Evolutionary conservation across 2,888 invertebrate species (phyloP), one percentile per base, ranked within the genome.

Genomic region (Lepidochitona cinerea): DNA sequence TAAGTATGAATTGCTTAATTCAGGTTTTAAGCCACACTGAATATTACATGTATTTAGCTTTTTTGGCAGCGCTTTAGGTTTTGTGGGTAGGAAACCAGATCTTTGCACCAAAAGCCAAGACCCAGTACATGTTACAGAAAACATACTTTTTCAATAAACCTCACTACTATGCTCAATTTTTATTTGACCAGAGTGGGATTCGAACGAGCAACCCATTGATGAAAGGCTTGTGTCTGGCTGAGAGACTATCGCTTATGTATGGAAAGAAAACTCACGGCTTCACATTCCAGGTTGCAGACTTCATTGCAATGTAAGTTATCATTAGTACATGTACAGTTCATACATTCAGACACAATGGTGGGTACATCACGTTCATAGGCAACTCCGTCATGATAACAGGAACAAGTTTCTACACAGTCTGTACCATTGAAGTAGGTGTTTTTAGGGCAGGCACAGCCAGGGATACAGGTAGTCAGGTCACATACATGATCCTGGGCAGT

Each of bases 381-480:
- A 12, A 29, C 32, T 23, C 59, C 59, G 59, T 59, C 32, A 9
- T 59, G 9, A 26, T 59, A 59, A 66, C 71, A 71, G 1, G 71
- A 66, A 18, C 65, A 64, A 18, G 71, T 64, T 5, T 71, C 41
- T 2, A 71, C 71, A 52, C 71, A 71, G 35, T 71, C 49, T 3
- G 71, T 71, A 1, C 71, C 71, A 33, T 71, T 71, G 49, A 66
- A 66, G 29, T 66, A 64, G 12, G 65, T 49, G 49, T 65, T 29
- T 37, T 5, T 23, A 4, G 65, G 71, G 26, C 71, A 71, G 33
- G 41, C 71, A 65, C 71, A 71, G 18, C 71, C 71, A 5, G 41
- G n/a, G 26, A 65, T 65, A 49, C 71, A 71, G 7, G 59, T 29
- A 14, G 23, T 32, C 59, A 59, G 29, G 59, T 59, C 59, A 26